Evolutionary conservation across 2,888 invertebrate genomes (phyloP), one percentile per base, ranked within the genome.

Genomic region (Cephus nigrinus): DNA sequence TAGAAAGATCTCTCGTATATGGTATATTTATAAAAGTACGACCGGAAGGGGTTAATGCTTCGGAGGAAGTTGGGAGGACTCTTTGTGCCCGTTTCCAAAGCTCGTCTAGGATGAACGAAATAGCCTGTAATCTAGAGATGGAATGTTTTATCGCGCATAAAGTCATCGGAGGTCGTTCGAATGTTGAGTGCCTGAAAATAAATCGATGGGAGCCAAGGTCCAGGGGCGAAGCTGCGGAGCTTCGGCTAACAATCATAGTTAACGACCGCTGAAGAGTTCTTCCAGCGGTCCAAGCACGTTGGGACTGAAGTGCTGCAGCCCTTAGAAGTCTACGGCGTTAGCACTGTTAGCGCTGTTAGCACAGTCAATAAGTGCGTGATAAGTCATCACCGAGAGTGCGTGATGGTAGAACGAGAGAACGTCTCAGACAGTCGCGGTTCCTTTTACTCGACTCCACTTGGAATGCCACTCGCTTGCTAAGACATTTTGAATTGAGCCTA

Each of bases 121-220:
- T 23, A 23, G 55, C 9, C 23, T 23, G 55, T 55, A 55, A 55
- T 55, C 55, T 23, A 23, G 55, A 55, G 55, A 55, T 75, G 75
- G 75, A 69, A 68, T 74, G 76, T 75, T 84, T 84, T 84, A 82
- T 83, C 82, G 82, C 76, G 83, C 76, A 80, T 83, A 83, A 84
- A 79, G 77, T 79, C 75, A 77, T 69, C 78, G 75, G n/a, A 72
- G 73, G 34, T 74, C 36, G 34, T 71, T 71, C 76, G 76, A 71
- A 71, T 23, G 71, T 31, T 32, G 71, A 71, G 71, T 33, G 71
- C 15, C 12, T 31, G 34, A 71, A 78, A 75, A 35, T 33, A 78
- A 75, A 78, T 78, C 78, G 78, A 78, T 78, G 71, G 68, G 68
- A 78, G 55, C 55, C 55, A 72, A 55, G 72, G 78, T 75, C 78